Conservation (phyloP, 2,888 invertebrate species). For the Brachyptera putata region DNA sequence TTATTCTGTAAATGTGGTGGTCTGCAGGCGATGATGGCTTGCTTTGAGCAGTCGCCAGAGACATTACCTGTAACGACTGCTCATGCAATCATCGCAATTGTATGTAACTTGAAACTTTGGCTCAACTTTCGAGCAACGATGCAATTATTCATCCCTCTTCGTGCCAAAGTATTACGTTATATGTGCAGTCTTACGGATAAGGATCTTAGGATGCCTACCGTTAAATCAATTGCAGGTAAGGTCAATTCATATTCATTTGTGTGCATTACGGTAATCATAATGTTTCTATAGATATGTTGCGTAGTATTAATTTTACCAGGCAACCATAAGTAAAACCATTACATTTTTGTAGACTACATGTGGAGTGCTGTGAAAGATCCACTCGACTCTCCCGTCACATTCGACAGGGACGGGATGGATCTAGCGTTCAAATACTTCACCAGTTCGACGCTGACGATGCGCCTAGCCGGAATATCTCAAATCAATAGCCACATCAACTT, state of each 20-base stretch:
- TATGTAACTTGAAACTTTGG: conserved; percentile 91
- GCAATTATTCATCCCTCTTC: conserved; percentile 80
- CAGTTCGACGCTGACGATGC: conserved; percentile 89
- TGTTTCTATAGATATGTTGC: too few species aligned
- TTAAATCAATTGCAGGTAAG: conserved; percentile 86
- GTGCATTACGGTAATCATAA: not conserved
- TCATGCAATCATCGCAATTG: conserved; percentile 86
- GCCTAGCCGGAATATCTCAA: conserved; percentile 88
- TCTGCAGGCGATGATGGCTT: conserved; percentile 63
- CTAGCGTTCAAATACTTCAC: conserved; percentile 96
- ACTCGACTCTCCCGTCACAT: conserved; percentile 76
- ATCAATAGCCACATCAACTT: conserved; percentile 91
- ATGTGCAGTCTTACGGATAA: conserved; percentile 93
- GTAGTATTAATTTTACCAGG: too few species aligned
- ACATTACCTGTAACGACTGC: conserved; percentile 81
- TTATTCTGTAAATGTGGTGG: conserved; percentile 70
- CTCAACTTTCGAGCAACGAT: conserved; percentile 86
- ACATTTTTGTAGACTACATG: conserved; percentile 76
- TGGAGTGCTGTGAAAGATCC: conserved; percentile 95
- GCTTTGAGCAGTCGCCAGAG: conserved; percentile 74
- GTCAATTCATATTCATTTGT: not conserved
- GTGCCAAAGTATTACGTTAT: conserved; percentile 82
- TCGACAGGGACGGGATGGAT: conserved; percentile 83
- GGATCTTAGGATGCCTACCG: conserved; percentile 81
- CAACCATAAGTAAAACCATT: too few species aligned